Conservation (phyloP, 2,113 vertebrate species). For the Syrmaticus mikado region DNA sequence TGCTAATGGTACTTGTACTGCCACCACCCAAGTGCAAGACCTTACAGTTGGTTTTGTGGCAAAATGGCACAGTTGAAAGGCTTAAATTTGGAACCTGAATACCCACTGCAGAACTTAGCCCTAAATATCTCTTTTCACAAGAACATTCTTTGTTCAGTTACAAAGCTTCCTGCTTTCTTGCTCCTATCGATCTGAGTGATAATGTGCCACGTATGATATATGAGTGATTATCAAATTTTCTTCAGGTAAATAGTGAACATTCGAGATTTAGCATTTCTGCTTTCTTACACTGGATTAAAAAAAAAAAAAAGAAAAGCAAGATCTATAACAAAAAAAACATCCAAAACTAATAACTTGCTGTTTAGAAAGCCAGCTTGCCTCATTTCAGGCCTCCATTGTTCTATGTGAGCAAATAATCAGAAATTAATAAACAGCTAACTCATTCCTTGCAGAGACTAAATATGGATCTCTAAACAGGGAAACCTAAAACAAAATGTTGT, state of each 20-base stretch:
- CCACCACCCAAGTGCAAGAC: too few relatives aligned
- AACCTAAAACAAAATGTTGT: slow-evolving; percentile 70
- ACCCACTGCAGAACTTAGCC: background rate
- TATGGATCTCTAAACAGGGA: slow-evolving; percentile 61
- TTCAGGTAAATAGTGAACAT: background rate
- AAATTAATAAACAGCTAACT: slow-evolving; percentile 41
- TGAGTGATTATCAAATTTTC: background rate
- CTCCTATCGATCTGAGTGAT: background rate
- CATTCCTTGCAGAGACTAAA: slow-evolving; percentile 38
- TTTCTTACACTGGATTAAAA: background rate
- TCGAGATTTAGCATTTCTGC: background rate
- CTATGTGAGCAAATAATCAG: background rate
- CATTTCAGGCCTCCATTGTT: background rate
- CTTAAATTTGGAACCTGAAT: background rate
- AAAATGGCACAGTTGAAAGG: background rate
- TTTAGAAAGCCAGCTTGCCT: background rate
- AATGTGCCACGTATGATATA: background rate
- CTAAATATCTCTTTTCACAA: background rate
- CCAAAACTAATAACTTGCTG: background rate
- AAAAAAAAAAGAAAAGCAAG: background rate
- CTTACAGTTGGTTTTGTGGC: too few relatives aligned
- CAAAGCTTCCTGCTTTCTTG: background rate
- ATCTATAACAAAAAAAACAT: background rate
- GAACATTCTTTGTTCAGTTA: background rate
- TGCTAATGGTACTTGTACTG: too few relatives aligned